Conservation (phyloP, 2,113 vertebrate species). For the Trinectes maculatus region DNA sequence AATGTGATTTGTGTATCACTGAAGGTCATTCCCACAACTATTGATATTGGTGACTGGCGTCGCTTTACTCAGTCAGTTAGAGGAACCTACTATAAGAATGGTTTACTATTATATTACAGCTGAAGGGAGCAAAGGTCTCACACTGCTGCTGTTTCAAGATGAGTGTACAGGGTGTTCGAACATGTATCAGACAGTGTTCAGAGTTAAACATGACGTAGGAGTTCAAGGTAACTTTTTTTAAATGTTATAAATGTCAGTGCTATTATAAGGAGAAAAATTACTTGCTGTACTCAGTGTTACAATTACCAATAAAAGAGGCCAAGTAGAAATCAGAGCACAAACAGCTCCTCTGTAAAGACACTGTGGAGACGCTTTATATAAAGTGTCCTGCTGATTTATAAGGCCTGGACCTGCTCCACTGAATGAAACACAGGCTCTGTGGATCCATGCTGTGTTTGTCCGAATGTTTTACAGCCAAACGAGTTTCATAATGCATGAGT, state of each 20-base stretch:
- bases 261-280: constrained; percentile 13
- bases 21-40: constrained; percentile 51
- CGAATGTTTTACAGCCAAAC: constrained; percentile 28
- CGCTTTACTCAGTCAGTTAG: constrained; percentile 9
- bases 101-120: not conserved
- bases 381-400: constrained; percentile 38
- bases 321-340: not conserved
- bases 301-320: constrained; percentile 23
- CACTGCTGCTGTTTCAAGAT: constrained; percentile 30
- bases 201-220: constrained; percentile 14
- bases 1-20: constrained; percentile 47
- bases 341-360: constrained; percentile 9
- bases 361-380: constrained; percentile 2
- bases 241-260: constrained; percentile 17
- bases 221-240: constrained; percentile 18
- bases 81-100: not conserved
- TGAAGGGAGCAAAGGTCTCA: constrained; percentile 3
- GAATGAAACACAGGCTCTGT: constrained; percentile 15
- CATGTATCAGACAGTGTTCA: constrained; percentile 19
- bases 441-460: constrained; percentile 24
- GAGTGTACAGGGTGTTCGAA: constrained; percentile 17
- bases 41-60: constrained; percentile 13
- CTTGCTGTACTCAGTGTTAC: constrained; percentile 1
- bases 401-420: not conserved
- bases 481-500: constrained; percentile 32